Evolutionary conservation across 1,140 invertebrate species (phyloP), one percentile per base, ranked within the genome.

Genomic region (Hyles vespertilio): DNA sequence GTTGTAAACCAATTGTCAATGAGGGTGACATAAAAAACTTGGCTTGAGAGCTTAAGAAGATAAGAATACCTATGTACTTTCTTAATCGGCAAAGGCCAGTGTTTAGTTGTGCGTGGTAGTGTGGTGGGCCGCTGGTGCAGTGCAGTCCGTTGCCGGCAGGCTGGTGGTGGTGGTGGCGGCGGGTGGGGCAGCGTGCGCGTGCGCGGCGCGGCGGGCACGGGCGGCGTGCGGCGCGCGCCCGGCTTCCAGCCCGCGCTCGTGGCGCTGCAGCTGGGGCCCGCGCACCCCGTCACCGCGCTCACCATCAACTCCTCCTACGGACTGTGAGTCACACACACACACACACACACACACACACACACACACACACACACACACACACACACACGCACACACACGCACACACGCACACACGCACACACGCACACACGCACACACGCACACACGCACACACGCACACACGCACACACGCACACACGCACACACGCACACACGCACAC

Each of bases 201-300:
- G 65, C 75, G 84, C 40, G 84, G 81, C 56, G 70, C 70, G 50
- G 70, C 65, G 44, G 83, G 80, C 63, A 72, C 80, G 61, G 78
- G 81, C 43, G 83, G 81, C 8, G 75, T 75, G 65, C 78, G 86
- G 54, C 84, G 97, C 83, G 92, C 95, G 33, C 91, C 97, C 12
- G 97, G 97, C 61, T 99, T 98, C 92, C 98, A 99, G 90, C 95
- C 97, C 5, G 96, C 98, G 72, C 90, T 99, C 51, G 96, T 99
- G 67, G 99, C 98, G 90, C 89, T 99, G 70, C 88, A 89, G 72
- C 78, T 67, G 53, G 80, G 79, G 65, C 69, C 83, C 51, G 77
- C 85, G 47, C 81, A 85, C 67, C 81, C 87, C 66, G 58, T 81
- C 65, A 95, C 96, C 58, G 94, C 96, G 60, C 92, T 99, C 72